phyloP scores from a whole-genome alignment of 92 coral and sea anemone species.

The Metridium senile region DNA sequence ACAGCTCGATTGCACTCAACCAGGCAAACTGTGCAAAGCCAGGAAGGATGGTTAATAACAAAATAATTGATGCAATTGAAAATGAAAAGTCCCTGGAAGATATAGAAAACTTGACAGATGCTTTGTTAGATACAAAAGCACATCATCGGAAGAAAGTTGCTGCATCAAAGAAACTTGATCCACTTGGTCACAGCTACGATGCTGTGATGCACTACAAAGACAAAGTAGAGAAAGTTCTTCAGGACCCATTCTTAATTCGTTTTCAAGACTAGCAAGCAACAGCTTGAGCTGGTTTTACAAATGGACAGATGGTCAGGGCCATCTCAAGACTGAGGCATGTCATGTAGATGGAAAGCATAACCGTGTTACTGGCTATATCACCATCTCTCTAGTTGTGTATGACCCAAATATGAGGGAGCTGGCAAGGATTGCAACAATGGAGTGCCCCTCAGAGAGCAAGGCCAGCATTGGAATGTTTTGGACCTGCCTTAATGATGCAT shows the following conservation, averaged over 20 bases:
- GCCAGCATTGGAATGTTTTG: constrained; percentile 52
- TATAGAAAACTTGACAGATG: constrained; percentile 62
- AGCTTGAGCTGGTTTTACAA: constrained; percentile 47
- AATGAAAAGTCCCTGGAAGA: constrained; percentile 51
- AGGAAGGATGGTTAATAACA: constrained; percentile 48
- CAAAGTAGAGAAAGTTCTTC: constrained; percentile 44
- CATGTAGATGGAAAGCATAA: constrained; percentile 66
- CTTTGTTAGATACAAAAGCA: constrained; percentile 39
- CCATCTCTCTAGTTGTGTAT: constrained; percentile 58
- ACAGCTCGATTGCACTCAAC: constrained; percentile 26
- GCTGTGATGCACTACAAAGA: constrained; percentile 66
- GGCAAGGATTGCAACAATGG: constrained; percentile 50
- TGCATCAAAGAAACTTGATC: constrained; percentile 49
- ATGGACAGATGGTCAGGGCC: constrained; percentile 60
- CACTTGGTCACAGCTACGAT: constrained; percentile 66
- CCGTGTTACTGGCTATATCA: constrained; percentile 56
- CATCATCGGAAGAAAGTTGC: constrained; percentile 33
- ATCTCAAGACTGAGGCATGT: constrained; percentile 47
- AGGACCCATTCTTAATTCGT: constrained; percentile 54
- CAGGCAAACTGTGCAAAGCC: constrained; percentile 46
- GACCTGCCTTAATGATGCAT: constrained; percentile 46
- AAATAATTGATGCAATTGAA: constrained; percentile 56
- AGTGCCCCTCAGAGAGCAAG: constrained; percentile 55
- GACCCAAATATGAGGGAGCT: constrained; percentile 52
- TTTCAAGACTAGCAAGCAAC: constrained; percentile 65